Base-by-base conservation (phyloP, 2,888 invertebrate species). In the Drosophila meridiana region DNA sequence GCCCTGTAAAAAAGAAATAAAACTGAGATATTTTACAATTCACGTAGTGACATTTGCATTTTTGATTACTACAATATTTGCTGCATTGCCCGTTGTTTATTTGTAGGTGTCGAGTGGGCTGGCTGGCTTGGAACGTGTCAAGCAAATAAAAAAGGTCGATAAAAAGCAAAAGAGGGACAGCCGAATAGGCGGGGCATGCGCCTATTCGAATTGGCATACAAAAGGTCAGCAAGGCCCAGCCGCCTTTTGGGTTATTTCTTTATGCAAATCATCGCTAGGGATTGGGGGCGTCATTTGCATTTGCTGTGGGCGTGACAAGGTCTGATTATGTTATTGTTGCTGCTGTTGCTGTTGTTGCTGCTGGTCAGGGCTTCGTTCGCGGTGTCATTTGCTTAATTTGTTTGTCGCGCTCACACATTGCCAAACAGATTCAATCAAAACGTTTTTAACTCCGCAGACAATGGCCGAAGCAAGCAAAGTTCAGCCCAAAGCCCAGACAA, bases 11-110 rank as follows among this genome's bases (percentile, higher is more conserved):
- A 13, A 20, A 14, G 26, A 11, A 42, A 32, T 32, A 13, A 30
- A 3, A 2, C 6, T 8, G 7, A 56, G 34, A 38, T 34, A 68
- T 76, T 80, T 76, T 67, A 76, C 76, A 82, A 85, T 85, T 77
- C 81, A 85, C 80, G 80, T 77, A 57, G 71, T 76, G 73, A 80
- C 72, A 86, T 87, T 86, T 86, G 76, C 87, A 86, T 87, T 85
- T 86, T 86, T 86, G 86, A 86, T 86, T 86, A 79, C 78, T 73
- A 57, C 76, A 82, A 82, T 87, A 76, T 80, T 82, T 81, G 69
- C 73, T 79, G 77, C 80, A 82, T 70, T 75, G 70, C 65, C 71
- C 67, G 77, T 69, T 55, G 58, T 69, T 45, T 73, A 50, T 61
- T 64, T 40, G 52, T 58, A 57, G 75, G 63, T 76, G 71, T 69